Percentiles rank a stretch among this genome's conserved stretches.
phyloP scores from a whole-genome alignment of 2,888 invertebrate species.

The Erynnis tages region DNA sequence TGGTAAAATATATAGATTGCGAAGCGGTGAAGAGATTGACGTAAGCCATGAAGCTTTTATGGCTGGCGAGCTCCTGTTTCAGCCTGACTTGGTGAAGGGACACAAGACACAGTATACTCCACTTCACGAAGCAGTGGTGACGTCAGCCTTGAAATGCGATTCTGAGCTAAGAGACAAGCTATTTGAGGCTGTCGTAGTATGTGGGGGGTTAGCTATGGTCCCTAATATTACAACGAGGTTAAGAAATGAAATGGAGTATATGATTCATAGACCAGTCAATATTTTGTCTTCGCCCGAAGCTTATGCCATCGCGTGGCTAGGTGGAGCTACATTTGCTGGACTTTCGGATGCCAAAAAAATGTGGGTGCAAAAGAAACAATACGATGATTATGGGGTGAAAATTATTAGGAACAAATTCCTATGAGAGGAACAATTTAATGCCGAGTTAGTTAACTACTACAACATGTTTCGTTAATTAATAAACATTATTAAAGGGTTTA shows the following conservation, averaged over 20 bases:
- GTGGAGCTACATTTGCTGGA: conserved; percentile 62
- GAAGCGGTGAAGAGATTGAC: conserved; percentile 50
- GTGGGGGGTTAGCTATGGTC: conserved; percentile 55
- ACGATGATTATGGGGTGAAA: conserved; percentile 58
- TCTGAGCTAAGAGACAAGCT: conserved; percentile 46
- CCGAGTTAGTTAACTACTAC: background rate
- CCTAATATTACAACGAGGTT: conserved; percentile 54
- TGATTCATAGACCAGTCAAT: conserved; percentile 39
- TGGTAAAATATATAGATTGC: conserved; percentile 41
- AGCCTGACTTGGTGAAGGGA: conserved; percentile 47
- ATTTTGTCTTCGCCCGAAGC: conserved; percentile 50
- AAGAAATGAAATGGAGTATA: conserved; percentile 43
- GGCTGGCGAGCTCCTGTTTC: conserved; percentile 55
- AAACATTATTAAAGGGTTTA: no score
- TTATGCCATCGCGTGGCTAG: conserved; percentile 58
- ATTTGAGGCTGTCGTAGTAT: conserved; percentile 48
- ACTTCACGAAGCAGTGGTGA: conserved; percentile 47
- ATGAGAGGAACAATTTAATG: conserved; percentile 9
- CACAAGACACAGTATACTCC: conserved; percentile 38
- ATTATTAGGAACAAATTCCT: conserved; percentile 59
- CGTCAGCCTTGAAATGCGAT: conserved; percentile 53
- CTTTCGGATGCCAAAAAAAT: conserved; percentile 48
- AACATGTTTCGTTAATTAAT: no score
- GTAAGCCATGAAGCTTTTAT: conserved; percentile 52
- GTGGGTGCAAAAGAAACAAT: conserved; percentile 59